Base-by-base conservation (phyloP, 2,888 invertebrate species). In the Sphecodes monilicornis region DNA sequence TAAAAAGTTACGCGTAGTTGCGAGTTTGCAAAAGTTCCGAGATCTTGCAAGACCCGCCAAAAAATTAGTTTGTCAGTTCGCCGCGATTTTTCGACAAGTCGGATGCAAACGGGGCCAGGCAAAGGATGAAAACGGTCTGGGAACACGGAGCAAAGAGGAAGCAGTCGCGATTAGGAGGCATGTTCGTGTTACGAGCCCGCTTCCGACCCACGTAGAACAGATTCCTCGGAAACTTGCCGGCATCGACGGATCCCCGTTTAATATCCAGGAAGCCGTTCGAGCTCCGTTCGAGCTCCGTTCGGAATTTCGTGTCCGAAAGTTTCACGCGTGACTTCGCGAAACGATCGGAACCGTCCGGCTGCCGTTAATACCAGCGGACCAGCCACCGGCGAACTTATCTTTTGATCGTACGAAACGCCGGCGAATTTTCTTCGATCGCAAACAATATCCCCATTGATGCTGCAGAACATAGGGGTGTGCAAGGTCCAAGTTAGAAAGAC, bases 241-340 rank as follows among this genome's bases (percentile, higher is more conserved):
- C 68, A 57, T 72, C 82, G 76, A 75, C 84, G 84, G 75, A 83
- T 76, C 71, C 72, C 60, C 76, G 76, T 79, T 85, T 85, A 84
- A 85, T 85, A 85, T 85, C 84, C 76, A 76, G 71, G 71, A 75
- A 85, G 77, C 64, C 75, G 54, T 66, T 71, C 70, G 78, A 46
- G 78, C 60, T 54, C 64, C 75, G 54, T 66, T 71, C 70, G 78
- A 46, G 78, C 60, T 54, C 46, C 84, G 85, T 84, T 85, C 85
- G 85, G 85, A 85, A 85, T 85, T 84, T 57, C 76, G 76, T 76
- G 84, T 78, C 54, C 70, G 76, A 76, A 85, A 84, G 75, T 85
- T 85, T 85, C 84, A 85, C 85, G 84, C 85, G 85, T 84, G 85
- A 85, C 84, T 84, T 74, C 78, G 84, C 78, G 75, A 64, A 78